Evolutionary conservation across 2,113 vertebrate species (phyloP).

Genomic region (Silurus asotus): DNA sequence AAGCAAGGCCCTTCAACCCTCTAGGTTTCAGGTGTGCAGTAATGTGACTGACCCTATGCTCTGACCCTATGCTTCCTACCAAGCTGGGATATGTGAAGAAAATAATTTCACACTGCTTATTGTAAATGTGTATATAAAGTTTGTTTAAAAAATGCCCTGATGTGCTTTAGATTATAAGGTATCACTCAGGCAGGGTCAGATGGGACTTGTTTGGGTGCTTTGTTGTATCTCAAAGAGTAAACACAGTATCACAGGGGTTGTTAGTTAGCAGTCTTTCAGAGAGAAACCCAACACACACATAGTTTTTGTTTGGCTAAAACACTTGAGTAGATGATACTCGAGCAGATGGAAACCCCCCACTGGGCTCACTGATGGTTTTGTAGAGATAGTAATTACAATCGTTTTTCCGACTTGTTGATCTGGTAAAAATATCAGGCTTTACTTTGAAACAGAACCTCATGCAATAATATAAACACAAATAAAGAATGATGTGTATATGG

Average conservation of each 20-base stretch:
- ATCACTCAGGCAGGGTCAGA: neutral
- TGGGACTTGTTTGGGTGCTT: neutral
- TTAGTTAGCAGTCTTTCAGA: neutral
- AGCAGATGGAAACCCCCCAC: neutral
- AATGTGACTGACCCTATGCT: too few species aligned
- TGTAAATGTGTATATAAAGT: too few species aligned
- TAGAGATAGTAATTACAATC: neutral
- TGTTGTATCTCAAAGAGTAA: neutral
- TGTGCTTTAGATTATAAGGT: neutral
- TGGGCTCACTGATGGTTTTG: neutral
- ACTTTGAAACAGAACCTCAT: neutral
- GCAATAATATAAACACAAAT: neutral
- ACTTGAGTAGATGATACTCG: neutral
- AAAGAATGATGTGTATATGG: neutral
- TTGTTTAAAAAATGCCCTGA: too few species aligned
- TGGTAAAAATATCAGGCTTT: neutral
- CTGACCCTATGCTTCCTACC: too few species aligned
- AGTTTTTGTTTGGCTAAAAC: neutral
- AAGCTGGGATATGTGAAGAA: too few species aligned
- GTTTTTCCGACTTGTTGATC: neutral
- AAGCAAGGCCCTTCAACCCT: too few species aligned
- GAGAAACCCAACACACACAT: neutral
- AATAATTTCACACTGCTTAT: too few species aligned
- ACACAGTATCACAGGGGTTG: neutral
- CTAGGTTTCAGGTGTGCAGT: too few species aligned